These are phyloP conservation scores for Echeneis naucrates DNA, from an alignment of 2,797 vertebrate species.

Conservation along the genomic window DNA sequence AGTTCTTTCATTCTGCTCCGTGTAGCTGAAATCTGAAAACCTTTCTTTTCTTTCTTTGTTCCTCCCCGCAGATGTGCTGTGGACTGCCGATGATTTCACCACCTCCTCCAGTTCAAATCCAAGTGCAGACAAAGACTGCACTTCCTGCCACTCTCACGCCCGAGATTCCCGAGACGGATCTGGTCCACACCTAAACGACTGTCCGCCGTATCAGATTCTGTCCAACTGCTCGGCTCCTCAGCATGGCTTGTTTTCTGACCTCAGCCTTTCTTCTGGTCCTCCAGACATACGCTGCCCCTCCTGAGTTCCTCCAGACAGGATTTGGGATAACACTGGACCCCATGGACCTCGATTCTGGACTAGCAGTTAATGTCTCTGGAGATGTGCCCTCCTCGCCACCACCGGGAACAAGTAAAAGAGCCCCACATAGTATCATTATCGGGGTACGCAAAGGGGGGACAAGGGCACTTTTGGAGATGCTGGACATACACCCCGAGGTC, in stretches of 20 bases:
- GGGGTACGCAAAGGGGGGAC: conserved; percentile 95
- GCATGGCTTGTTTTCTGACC: conserved; percentile 89
- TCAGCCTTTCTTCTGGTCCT: conserved; percentile 88
- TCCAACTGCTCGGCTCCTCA: conserved; percentile 36
- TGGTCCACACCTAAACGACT: conserved; percentile 52
- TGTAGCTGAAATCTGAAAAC: conserved; percentile 67
- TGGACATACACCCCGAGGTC: conserved; percentile 94
- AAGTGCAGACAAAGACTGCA: conserved; percentile 70
- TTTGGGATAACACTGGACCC: conserved; percentile 77
- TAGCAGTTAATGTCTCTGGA: conserved; percentile 83
- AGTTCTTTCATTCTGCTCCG: conserved; percentile 68
- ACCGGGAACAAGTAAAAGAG: conserved; percentile 87
- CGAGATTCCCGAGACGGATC: conserved; percentile 60
- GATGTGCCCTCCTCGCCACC: conserved; percentile 82
- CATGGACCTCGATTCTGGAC: conserved; percentile 76
- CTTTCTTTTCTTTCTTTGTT: conserved; percentile 72
- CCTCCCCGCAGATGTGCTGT: conserved; percentile 81
- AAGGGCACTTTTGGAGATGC: conserved; percentile 92
- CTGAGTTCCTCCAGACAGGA: conserved; percentile 73
- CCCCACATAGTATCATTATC: conserved; percentile 93
- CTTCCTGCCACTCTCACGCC: conserved; percentile 53
- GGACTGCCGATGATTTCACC: conserved; percentile 72
- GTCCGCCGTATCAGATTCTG: conserved; percentile 30
- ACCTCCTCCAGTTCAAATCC: conserved; percentile 72
- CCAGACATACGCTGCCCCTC: conserved; percentile 82